Conservation (phyloP, 2,797 vertebrate genomes). For the Melopsittacus undulatus region DNA sequence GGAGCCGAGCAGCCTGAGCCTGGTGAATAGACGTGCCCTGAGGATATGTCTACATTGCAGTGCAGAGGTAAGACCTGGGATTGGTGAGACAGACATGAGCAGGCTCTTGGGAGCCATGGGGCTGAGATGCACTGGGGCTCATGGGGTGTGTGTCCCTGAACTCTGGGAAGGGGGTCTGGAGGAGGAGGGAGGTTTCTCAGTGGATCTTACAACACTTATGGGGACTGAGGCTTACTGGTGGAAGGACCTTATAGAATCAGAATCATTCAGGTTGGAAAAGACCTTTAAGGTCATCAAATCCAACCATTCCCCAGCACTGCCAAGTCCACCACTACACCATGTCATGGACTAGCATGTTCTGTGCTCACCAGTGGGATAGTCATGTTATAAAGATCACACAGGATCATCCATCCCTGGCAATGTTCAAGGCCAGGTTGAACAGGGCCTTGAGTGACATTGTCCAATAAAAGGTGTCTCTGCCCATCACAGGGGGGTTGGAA, state of each 20-base stretch:
- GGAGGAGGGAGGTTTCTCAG: neutral
- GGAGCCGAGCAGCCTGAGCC: neutral
- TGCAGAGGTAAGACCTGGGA: constrained; percentile 32
- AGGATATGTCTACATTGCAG: constrained; percentile 38
- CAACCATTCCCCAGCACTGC: neutral
- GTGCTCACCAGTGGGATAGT: neutral
- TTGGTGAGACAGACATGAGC: neutral
- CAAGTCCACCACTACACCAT: neutral
- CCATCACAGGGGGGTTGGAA: neutral
- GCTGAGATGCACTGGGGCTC: accelerated
- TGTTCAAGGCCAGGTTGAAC: neutral
- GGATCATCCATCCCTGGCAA: neutral
- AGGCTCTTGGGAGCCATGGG: neutral
- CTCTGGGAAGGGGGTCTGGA: neutral
- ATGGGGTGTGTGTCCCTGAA: neutral
- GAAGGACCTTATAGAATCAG: neutral
- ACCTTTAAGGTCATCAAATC: neutral
- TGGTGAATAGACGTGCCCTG: constrained; percentile 5
- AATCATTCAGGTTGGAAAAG: neutral
- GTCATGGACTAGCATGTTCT: neutral
- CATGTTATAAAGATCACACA: neutral
- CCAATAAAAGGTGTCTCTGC: neutral
- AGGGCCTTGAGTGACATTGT: neutral
- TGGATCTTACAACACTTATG: neutral
- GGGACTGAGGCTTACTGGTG: neutral